Evolutionary conservation across 2,113 vertebrate genomes (phyloP).

Genomic region (Chitala chitala): DNA sequence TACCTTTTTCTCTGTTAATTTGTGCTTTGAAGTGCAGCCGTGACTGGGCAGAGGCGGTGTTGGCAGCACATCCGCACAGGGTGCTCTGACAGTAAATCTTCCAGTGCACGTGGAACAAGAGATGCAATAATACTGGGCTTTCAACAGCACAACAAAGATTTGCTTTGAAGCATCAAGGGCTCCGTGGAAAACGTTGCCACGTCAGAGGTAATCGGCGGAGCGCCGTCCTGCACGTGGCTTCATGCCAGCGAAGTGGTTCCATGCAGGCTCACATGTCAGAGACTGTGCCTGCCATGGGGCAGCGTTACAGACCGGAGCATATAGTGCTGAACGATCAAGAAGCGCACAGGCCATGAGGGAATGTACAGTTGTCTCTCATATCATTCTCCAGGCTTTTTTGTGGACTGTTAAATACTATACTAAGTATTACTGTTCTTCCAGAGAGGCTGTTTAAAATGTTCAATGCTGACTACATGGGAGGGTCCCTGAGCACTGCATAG

Average conservation of each 20-base stretch:
- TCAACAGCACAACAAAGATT: constrained; percentile 15
- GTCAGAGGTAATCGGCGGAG: constrained; percentile 7
- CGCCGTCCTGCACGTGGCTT: not conserved
- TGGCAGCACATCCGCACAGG: not conserved
- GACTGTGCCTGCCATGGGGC: too few relatives aligned
- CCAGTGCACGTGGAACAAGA: constrained; percentile 5
- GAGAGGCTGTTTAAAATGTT: too few relatives aligned
- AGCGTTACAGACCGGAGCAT: too few relatives aligned
- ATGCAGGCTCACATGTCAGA: not conserved
- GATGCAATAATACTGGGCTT: constrained; percentile 17
- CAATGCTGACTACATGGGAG: too few relatives aligned
- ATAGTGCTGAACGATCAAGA: too few relatives aligned
- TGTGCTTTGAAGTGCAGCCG: constrained; percentile 7
- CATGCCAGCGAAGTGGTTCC: not conserved
- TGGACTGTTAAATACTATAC: too few relatives aligned
- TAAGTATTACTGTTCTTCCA: too few relatives aligned
- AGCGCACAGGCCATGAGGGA: too few relatives aligned
- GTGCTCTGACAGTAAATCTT: constrained; percentile 22
- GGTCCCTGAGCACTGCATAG: too few relatives aligned
- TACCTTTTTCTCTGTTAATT: constrained; percentile 22
- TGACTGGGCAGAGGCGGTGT: not conserved
- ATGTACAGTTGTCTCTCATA: too few relatives aligned
- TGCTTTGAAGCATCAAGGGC: constrained; percentile 9
- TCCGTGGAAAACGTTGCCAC: not conserved
- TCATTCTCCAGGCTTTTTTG: too few relatives aligned